Percentiles rank a stretch among this genome's conserved stretches.
phyloP scores from a whole-genome alignment of 2,797 vertebrate genomes.

The Gallinago nigripennis region DNA sequence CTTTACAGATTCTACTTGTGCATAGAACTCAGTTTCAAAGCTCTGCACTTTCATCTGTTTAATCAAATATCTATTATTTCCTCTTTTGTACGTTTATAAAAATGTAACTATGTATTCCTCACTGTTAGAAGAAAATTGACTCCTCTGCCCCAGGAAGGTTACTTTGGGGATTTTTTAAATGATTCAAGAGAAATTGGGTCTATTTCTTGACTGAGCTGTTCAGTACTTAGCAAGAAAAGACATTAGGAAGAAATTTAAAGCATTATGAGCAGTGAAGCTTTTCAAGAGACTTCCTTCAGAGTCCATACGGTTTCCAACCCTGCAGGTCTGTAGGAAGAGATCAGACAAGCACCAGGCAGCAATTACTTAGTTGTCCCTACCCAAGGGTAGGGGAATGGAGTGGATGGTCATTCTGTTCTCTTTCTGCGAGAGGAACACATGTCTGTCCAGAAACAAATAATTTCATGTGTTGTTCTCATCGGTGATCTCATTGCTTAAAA shows the following conservation, averaged over 20 bases:
- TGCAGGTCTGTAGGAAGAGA: background rate
- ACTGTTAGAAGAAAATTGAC: background rate
- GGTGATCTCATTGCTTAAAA: constrained; percentile 59
- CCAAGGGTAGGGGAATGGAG: background rate
- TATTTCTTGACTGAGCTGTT: background rate
- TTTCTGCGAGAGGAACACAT: background rate
- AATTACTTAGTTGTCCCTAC: background rate
- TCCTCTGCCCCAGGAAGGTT: background rate
- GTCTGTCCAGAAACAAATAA: background rate
- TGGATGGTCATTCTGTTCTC: background rate
- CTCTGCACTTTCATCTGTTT: background rate
- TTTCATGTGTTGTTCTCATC: constrained; percentile 53
- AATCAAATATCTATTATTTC: background rate
- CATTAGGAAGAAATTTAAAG: background rate
- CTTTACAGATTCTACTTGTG: background rate
- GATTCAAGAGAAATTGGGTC: background rate
- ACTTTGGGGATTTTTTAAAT: background rate
- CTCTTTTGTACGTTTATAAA: background rate
- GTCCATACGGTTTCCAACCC: background rate
- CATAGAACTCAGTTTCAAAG: background rate
- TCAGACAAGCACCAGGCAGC: background rate
- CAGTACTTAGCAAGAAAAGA: background rate
- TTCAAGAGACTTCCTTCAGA: background rate
- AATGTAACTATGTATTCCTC: background rate
- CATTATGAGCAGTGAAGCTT: background rate